These are phyloP conservation scores for Carettochelys insculpta DNA, from an alignment of 2,113 vertebrate genomes.

Conservation along the genomic window DNA sequence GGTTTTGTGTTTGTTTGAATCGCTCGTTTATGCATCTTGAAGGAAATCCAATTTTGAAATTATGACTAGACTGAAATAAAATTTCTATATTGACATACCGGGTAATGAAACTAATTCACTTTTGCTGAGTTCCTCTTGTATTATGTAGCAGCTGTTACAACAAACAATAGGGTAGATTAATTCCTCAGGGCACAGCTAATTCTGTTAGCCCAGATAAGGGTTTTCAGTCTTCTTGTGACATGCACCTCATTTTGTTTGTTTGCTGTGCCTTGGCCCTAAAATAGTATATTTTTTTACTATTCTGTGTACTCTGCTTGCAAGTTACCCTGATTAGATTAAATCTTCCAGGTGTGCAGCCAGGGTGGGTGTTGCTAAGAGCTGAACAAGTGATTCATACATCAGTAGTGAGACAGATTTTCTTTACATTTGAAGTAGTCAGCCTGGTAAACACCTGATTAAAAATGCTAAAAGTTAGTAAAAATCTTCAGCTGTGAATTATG, in stretches of 20 bases:
- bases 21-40: neutral
- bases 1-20: neutral
- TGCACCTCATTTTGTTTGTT: neutral
- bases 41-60: neutral
- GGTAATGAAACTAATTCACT: neutral
- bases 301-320: neutral
- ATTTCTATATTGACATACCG: neutral
- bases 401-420: neutral
- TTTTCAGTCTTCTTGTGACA: neutral
- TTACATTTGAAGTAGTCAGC: neutral
- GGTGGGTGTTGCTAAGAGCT: neutral
- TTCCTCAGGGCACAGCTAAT: constrained; percentile 1
- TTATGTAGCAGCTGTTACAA: neutral
- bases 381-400: neutral
- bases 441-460: neutral
- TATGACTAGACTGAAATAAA: neutral
- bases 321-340: neutral
- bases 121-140: neutral
- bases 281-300: neutral
- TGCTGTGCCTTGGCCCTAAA: neutral
- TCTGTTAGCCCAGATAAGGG: neutral
- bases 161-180: neutral
- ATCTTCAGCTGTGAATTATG: neutral
- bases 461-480: neutral
- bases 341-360: neutral